Evolutionary conservation across 2,888 invertebrate species (phyloP), one percentile per base, ranked within the genome.

Genomic region (Mythimna loreyi): DNA sequence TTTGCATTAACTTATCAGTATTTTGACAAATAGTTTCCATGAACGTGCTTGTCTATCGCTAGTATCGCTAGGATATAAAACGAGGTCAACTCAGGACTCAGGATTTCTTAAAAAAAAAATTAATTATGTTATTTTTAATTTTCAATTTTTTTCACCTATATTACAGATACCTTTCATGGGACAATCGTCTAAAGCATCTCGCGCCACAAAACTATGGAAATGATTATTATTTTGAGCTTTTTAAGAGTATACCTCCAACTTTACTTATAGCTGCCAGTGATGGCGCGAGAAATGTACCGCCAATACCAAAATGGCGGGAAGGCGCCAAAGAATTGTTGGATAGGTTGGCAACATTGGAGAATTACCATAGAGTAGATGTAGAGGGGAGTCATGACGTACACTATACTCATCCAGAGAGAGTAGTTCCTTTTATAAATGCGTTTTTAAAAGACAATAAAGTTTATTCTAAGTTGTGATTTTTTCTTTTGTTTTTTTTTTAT

Each of bases 381-480:
- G 89, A 93, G 0, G 97, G 97, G 0, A 92, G 93, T 49, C 97
- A 97, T 76, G 97, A 97, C 81, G 96, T 97, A 0, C 97, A 97
- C 86, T 95, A 96, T 52, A 96, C 96, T 9, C 85, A 95, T 77
- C 97, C 97, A 0, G 96, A 96, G 72, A 85, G 88, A 11, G 90
- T 97, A 5, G 93, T 93, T 0, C 80, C 85, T 0, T 73, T 88
- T 45, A 73, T 97, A 3, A 67, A 67, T 2, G 73, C 83, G 28
- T 96, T 96, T 91, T 83, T 97, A 47, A 64, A 82, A 1, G 83
- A 70, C 30, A 64, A 40, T 25, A 77, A 59, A 57, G 19, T 68
- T 1, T 6, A 2, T 19, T 61, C 68, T 47, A 83, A 84, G 58
- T 72, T 83, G 23, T 83, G 53, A 61, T 11, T 9, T 25, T 25